Percentiles rank a stretch among this genome's conserved stretches.
Conservation (phyloP, 2,888 invertebrate species). For the Apodemia duryi region DNA sequence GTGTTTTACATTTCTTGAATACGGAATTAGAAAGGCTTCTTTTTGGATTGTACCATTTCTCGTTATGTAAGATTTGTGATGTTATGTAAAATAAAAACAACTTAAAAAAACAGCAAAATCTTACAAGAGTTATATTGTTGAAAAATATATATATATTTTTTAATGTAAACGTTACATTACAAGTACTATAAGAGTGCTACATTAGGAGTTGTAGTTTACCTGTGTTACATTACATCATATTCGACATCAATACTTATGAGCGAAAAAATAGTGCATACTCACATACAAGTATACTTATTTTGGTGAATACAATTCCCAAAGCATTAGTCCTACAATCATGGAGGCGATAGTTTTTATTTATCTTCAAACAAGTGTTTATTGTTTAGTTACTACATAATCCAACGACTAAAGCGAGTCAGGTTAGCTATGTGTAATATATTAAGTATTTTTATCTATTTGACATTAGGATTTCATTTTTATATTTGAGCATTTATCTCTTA, state of each 20-base stretch:
- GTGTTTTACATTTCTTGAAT: too few species aligned
- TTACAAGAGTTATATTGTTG: too few species aligned
- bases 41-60: too few species aligned
- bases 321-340: constrained; percentile 42
- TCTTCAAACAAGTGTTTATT: constrained; percentile 38
- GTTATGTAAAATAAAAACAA: too few species aligned
- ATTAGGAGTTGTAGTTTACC: not conserved
- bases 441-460: constrained; percentile 65
- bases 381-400: constrained; percentile 49
- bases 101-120: too few species aligned
- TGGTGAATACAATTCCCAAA: not conserved
- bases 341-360: constrained; percentile 46
- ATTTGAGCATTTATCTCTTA: constrained; percentile 65
- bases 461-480: constrained; percentile 55
- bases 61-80: too few species aligned
- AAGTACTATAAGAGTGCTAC: not conserved
- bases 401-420: constrained; percentile 58
- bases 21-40: too few species aligned
- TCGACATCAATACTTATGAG: not conserved
- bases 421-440: constrained; percentile 55
- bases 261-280: not conserved
- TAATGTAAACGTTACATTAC: not conserved
- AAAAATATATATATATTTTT: too few species aligned
- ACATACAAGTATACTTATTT: not conserved
- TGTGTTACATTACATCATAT: not conserved